Evolutionary conservation across 2,797 vertebrate genomes (phyloP).

Genomic region (Anniella stebbinsi): DNA sequence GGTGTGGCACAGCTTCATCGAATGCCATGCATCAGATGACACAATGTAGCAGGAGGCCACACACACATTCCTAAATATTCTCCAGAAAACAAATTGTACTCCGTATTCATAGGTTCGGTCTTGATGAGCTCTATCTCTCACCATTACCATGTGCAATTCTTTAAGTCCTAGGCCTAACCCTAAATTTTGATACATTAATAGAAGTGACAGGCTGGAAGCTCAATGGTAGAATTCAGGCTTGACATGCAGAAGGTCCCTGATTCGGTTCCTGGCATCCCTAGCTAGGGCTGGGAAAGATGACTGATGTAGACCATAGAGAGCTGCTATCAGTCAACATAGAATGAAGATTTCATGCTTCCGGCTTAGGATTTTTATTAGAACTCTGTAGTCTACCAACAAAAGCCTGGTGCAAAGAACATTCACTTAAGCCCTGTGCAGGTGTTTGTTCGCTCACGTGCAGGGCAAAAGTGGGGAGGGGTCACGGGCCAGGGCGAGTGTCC

Average conservation of each 20-base stretch:
- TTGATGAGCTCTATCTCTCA: background rate
- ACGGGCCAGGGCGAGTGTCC: too few relatives aligned
- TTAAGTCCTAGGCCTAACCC: too few relatives aligned
- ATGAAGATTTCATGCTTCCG: background rate
- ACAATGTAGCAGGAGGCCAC: conserved; percentile 29
- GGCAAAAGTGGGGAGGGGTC: too few relatives aligned
- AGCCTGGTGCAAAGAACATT: too few relatives aligned
- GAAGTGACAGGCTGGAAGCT: background rate
- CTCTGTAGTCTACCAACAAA: background rate
- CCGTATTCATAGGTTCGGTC: background rate
- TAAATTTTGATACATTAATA: background rate
- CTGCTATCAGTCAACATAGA: background rate
- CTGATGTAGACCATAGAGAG: background rate
- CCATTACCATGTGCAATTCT: background rate
- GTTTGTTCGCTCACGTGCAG: too few relatives aligned
- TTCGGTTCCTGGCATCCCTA: too few relatives aligned
- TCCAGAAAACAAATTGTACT: background rate
- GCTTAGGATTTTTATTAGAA: background rate
- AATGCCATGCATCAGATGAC: conserved; percentile 11
- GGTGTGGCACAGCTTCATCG: background rate
- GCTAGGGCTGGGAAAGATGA: too few relatives aligned
- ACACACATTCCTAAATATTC: conserved; percentile 27
- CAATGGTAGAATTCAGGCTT: too few relatives aligned
- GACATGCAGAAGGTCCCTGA: too few relatives aligned
- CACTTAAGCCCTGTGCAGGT: too few relatives aligned